Conservation (phyloP, 2,888 invertebrate species). For the Microctonus hyperodae region DNA sequence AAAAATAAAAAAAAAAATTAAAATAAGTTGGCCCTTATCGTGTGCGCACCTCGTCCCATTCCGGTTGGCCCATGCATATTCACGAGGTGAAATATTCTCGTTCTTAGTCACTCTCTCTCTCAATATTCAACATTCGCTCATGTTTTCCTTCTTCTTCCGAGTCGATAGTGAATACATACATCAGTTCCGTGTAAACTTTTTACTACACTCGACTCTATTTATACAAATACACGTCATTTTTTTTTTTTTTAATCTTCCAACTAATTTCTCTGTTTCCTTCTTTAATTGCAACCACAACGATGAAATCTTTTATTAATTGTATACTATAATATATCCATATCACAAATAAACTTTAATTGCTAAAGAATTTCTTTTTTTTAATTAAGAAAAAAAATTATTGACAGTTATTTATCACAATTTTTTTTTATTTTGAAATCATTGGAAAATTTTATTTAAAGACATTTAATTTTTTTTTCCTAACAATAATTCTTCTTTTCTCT, state of each 20-base stretch:
- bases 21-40: conserved; percentile 62
- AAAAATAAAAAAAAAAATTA: conserved; percentile 47
- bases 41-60: conserved; percentile 53
- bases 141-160: conserved; percentile 40
- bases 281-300: conserved; percentile 59
- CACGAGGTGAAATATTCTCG: conserved; percentile 44
- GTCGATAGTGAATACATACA: neutral
- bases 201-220: conserved; percentile 53
- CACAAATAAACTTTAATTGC: too few species aligned
- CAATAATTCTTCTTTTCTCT: neutral
- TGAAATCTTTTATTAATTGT: conserved; percentile 48
- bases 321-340: neutral
- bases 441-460: too few species aligned
- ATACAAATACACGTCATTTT: conserved; percentile 44
- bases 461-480: too few species aligned
- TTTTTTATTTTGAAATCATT: too few species aligned
- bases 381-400: too few species aligned
- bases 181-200: conserved; percentile 40
- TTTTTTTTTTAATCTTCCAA: conserved; percentile 14
- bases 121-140: conserved; percentile 36
- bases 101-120: conserved; percentile 40
- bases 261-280: conserved; percentile 60
- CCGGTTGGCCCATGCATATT: conserved; percentile 62
- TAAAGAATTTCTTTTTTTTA: too few species aligned
- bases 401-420: too few species aligned